phyloP scores from a whole-genome alignment of 2,888 invertebrate genomes.

The Druceiella hillmani region DNA sequence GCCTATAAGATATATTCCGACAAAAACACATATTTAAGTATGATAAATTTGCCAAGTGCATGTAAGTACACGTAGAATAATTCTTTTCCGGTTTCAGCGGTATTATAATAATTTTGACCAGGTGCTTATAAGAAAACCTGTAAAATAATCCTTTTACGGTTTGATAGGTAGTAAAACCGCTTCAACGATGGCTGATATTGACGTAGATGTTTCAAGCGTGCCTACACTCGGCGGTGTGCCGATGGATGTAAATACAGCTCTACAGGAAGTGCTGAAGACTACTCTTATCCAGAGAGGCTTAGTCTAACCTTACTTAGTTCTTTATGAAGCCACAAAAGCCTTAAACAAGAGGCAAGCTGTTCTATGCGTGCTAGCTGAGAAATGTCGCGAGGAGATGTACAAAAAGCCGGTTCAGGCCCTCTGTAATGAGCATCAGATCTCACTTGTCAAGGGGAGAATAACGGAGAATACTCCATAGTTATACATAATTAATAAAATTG shows the following conservation, averaged over 20 bases:
- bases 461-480: too few relatives aligned
- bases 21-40: too few relatives aligned
- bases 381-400: slow-evolving; percentile 97
- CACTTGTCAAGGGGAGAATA: slow-evolving; percentile 76
- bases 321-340: slow-evolving; percentile 96
- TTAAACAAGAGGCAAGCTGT: slow-evolving; percentile 98
- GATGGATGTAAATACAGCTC: slow-evolving; percentile 93
- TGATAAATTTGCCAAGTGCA: too few relatives aligned
- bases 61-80: too few relatives aligned
- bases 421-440: slow-evolving; percentile 97
- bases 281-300: slow-evolving; percentile 94
- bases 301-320: slow-evolving; percentile 91
- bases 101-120: too few relatives aligned
- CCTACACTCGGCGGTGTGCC: slow-evolving; percentile 61
- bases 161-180: too few relatives aligned
- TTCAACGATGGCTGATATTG: too few relatives aligned
- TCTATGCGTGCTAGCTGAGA: slow-evolving; percentile 94
- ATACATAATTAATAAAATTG: too few relatives aligned
- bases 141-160: too few relatives aligned
- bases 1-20: too few relatives aligned
- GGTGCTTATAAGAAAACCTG: too few relatives aligned
- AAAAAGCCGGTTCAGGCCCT: slow-evolving; percentile 96
- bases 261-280: slow-evolving; percentile 95
- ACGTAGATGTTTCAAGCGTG: slow-evolving; percentile 68
- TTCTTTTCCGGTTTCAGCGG: too few relatives aligned